phyloP scores from a whole-genome alignment of 2,888 invertebrate species.

The Acronicta psi region DNA sequence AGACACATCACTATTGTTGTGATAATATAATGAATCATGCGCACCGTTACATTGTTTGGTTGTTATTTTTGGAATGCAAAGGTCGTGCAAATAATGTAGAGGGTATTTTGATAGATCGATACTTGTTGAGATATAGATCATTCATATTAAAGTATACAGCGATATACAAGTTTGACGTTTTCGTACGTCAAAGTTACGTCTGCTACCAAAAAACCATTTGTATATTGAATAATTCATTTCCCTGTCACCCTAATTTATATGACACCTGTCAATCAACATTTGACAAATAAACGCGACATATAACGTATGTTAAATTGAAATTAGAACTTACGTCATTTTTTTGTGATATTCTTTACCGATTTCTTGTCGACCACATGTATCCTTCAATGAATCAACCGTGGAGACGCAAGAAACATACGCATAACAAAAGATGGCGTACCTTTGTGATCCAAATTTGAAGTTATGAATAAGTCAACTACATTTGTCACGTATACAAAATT shows the following conservation, averaged over 20 bases:
- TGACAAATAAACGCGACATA: too few species aligned
- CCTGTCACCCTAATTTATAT: too few species aligned
- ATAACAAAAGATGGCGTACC: background rate
- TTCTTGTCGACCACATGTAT: background rate
- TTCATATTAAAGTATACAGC: too few species aligned
- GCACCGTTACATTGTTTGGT: slow-evolving; percentile 21
- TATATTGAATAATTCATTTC: too few species aligned
- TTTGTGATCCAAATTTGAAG: slow-evolving; percentile 31
- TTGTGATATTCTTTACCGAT: background rate
- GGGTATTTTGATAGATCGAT: background rate
- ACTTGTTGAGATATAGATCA: too few species aligned
- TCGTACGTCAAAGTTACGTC: too few species aligned
- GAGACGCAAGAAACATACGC: background rate
- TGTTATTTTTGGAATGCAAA: slow-evolving; percentile 25
- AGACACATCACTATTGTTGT: slow-evolving; percentile 41
- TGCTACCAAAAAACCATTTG: too few species aligned
- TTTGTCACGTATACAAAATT: slow-evolving; percentile 27
- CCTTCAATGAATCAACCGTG: background rate
- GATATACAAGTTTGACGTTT: too few species aligned
- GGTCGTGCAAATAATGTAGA: slow-evolving; percentile 9
- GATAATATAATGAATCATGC: slow-evolving; percentile 32
- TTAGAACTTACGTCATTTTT: background rate
- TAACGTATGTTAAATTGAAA: background rate
- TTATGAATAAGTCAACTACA: slow-evolving; percentile 6
- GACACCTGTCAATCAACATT: too few species aligned